phyloP scores from a whole-genome alignment of 2,113 vertebrate species.

The Natator depressus region DNA sequence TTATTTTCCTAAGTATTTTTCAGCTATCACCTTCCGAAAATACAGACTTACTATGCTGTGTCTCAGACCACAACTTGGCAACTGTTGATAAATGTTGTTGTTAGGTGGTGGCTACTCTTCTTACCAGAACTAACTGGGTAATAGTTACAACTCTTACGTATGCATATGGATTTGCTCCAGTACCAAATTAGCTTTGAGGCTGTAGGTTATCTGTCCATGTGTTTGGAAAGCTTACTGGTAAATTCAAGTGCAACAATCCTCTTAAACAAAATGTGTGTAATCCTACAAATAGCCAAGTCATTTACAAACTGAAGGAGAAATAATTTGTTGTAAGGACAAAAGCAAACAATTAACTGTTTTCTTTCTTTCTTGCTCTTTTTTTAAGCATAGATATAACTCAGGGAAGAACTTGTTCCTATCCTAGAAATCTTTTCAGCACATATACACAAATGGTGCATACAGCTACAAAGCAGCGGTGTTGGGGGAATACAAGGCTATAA shows the following conservation, averaged over 20 bases:
- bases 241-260: conserved; percentile 49
- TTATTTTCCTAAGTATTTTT: neutral
- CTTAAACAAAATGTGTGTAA: conserved; percentile 47
- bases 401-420: neutral
- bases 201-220: conserved; percentile 30
- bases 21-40: neutral
- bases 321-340: conserved; percentile 51
- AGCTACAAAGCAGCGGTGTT: neutral
- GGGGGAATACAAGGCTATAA: neutral
- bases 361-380: neutral
- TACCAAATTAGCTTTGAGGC: neutral
- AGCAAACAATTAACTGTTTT: conserved; percentile 37
- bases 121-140: conserved; percentile 30
- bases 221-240: conserved; percentile 27
- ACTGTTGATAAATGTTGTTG: neutral
- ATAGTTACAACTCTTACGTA: conserved; percentile 17
- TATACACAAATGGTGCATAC: neutral
- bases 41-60: neutral
- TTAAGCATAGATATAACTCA: neutral
- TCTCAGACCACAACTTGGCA: neutral
- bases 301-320: conserved; percentile 52
- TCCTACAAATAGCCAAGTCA: conserved; percentile 23
- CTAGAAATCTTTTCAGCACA: neutral
- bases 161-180: conserved; percentile 12
- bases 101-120: neutral